Conservation (phyloP, 1,140 invertebrate species). For the Ostrea edulis region DNA sequence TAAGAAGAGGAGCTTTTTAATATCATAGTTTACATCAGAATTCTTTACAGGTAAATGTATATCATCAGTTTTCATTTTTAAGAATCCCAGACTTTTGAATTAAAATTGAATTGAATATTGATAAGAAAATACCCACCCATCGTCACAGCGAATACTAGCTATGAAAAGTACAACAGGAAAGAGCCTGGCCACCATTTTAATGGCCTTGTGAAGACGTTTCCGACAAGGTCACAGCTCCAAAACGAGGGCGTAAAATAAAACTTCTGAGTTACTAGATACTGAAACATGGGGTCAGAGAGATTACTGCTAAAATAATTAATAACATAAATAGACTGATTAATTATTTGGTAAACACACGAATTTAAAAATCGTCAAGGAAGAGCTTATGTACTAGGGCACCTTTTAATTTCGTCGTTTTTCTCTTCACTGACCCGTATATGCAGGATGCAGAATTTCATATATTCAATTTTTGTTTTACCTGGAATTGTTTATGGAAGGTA, state of each 20-base stretch:
- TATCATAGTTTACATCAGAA: background rate
- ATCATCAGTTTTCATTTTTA: too few relatives aligned
- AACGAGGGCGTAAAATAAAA: background rate
- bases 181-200: background rate
- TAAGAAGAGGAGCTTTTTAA: background rate
- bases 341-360: background rate
- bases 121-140: background rate
- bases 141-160: background rate
- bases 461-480: background rate
- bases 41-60: too few relatives aligned
- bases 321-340: background rate
- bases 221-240: background rate
- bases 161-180: conserved; percentile 2
- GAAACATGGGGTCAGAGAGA: background rate
- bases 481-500: conserved; percentile 41
- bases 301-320: background rate
- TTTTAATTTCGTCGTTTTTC: background rate
- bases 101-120: background rate
- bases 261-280: background rate
- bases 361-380: conserved; percentile 1
- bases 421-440: background rate
- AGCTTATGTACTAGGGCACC: background rate
- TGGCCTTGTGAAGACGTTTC: background rate
- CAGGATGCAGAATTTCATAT: background rate
- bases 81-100: background rate